Conservation (phyloP, 2,113 vertebrate genomes). For the Microcebus tavaratra region DNA sequence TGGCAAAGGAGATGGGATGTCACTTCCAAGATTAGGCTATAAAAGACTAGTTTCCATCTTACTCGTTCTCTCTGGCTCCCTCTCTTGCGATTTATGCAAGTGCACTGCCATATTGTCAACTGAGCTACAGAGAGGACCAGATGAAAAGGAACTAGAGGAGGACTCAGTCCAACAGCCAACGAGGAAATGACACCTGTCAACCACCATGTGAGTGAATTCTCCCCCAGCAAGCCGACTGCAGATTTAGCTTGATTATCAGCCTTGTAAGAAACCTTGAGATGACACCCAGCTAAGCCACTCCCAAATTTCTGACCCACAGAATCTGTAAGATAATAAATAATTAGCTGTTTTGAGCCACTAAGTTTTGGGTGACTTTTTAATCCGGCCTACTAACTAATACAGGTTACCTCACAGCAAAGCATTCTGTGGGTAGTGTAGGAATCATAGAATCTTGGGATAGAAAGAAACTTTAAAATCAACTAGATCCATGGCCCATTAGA, state of each 20-base stretch:
- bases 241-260: not conserved
- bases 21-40: not conserved
- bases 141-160: not conserved
- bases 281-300: not conserved
- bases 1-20: not conserved
- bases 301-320: not conserved
- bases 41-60: not conserved
- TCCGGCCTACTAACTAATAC: not conserved
- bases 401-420: not conserved
- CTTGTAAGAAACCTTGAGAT: not conserved
- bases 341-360: not conserved
- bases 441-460: not conserved
- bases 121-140: not conserved
- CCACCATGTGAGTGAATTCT: not conserved
- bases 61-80: not conserved
- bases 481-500: not conserved
- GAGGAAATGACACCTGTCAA: not conserved
- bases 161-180: not conserved
- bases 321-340: not conserved
- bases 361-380: not conserved
- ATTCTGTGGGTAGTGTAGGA: not conserved
- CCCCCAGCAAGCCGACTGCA: not conserved
- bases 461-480: not conserved
- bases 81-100: not conserved
- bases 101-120: not conserved